A percentile compares a stretch with the other conserved stretches of the same genome.
Evolutionary conservation across 53 echinoderm and acorn worm genomes (phyloP).

Genomic region (Stichopus horrens): DNA sequence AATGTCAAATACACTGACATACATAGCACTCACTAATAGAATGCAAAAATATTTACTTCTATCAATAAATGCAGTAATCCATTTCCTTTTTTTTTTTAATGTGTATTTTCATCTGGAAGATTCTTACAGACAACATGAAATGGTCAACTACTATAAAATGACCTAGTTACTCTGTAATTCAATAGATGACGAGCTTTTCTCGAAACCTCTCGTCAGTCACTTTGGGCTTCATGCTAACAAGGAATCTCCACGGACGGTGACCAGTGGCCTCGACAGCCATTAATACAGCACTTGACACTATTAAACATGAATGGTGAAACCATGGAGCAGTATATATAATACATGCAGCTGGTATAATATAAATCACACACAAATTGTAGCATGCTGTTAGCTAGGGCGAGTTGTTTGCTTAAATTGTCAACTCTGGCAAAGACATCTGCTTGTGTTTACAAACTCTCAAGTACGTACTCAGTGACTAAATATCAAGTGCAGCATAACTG

Average conservation of each 20-base stretch:
- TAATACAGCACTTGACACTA: background rate
- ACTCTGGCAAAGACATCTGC: background rate
- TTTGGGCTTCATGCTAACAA: conserved; percentile 3
- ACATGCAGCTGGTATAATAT: too few relatives aligned
- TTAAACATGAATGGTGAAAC: background rate
- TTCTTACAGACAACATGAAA: background rate
- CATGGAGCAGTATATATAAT: too few relatives aligned
- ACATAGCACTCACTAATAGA: too few relatives aligned
- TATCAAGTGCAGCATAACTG: too few relatives aligned
- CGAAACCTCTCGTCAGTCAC: background rate
- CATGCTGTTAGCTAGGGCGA: too few relatives aligned
- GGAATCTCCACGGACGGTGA: background rate
- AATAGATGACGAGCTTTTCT: background rate
- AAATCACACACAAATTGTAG: too few relatives aligned
- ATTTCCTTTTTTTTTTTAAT: background rate
- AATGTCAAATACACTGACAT: too few relatives aligned
- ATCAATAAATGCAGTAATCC: too few relatives aligned
- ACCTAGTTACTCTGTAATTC: background rate
- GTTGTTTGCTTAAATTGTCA: too few relatives aligned
- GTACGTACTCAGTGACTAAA: too few relatives aligned
- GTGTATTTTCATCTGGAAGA: background rate
- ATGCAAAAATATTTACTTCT: too few relatives aligned
- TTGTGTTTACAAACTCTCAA: background rate
- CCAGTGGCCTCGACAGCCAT: background rate
- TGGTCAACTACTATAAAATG: conserved; percentile 1